These are phyloP conservation scores for Netelia melanura DNA, from an alignment of 2,888 invertebrate genomes.

Conservation along the genomic window DNA sequence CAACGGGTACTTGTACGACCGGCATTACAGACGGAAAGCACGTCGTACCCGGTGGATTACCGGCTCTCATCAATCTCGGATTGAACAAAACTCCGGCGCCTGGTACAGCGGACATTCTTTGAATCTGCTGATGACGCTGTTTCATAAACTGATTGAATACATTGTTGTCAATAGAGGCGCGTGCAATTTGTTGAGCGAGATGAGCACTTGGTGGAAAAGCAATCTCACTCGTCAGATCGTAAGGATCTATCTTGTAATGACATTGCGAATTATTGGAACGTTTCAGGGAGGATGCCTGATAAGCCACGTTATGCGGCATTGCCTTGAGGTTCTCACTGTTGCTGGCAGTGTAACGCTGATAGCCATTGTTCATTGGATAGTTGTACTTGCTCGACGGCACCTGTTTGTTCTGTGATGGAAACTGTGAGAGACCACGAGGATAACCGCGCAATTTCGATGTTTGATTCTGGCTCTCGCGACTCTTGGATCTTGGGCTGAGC, in stretches of 20 bases:
- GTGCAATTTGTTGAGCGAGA: conserved; percentile 76
- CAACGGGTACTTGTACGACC: conserved; percentile 79
- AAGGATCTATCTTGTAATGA: conserved; percentile 78
- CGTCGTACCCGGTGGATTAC: conserved; percentile 67
- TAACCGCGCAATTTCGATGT: conserved; percentile 71
- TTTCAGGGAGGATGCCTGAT: conserved; percentile 76
- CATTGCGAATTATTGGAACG: conserved; percentile 71
- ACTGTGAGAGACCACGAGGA: conserved; percentile 75
- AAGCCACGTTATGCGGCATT: conserved; percentile 75
- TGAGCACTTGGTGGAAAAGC: conserved; percentile 75
- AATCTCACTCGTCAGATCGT: conserved; percentile 77
- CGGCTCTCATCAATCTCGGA: conserved; percentile 77
- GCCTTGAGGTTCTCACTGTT: conserved; percentile 78
- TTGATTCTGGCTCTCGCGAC: conserved; percentile 64
- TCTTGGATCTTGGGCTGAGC: conserved; percentile 77
- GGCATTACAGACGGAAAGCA: conserved; percentile 80
- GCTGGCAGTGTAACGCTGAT: conserved; percentile 80
- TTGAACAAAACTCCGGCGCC: conserved; percentile 81
- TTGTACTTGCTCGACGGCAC: conserved; percentile 76
- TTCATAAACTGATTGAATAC: conserved; percentile 80
- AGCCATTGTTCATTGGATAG: conserved; percentile 77
- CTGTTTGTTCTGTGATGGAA: conserved; percentile 70
- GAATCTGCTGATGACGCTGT: conserved; percentile 80
- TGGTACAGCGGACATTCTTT: conserved; percentile 74
- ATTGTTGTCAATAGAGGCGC: conserved; percentile 76